Conservation (phyloP, 2,888 invertebrate species). For the Parapristionchus giblindavisi region DNA sequence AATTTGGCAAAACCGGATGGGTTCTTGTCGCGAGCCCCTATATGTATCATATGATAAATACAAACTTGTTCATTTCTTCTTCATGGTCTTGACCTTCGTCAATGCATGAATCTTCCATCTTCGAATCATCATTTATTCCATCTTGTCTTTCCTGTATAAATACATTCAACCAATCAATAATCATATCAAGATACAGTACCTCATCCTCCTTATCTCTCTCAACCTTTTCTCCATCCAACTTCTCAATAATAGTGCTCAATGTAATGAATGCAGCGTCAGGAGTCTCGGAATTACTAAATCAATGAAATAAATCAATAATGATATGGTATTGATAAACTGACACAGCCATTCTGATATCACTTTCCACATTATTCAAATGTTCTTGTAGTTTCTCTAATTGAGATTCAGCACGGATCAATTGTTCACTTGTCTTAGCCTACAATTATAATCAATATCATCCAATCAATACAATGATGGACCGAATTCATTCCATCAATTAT, state of each 20-base stretch:
- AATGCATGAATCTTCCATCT: slow-evolving; percentile 18
- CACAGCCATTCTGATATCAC: not conserved
- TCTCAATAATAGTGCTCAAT: slow-evolving; percentile 40
- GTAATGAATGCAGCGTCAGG: not conserved
- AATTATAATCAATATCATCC: not conserved
- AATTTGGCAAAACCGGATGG: too few relatives aligned
- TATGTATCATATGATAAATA: too few relatives aligned
- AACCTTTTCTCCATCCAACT: slow-evolving; percentile 43
- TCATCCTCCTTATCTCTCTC: slow-evolving; percentile 44
- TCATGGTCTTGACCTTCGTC: slow-evolving; percentile 13
- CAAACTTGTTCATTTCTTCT: slow-evolving; percentile 11
- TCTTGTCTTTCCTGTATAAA: slow-evolving; percentile 36
- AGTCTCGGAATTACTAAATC: slow-evolving; percentile 5
- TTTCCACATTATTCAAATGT: not conserved
- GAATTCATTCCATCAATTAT: too few relatives aligned
- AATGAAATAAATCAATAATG: not conserved
- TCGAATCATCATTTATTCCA: slow-evolving; percentile 1
- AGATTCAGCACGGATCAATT: not conserved
- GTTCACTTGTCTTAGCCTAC: not conserved
- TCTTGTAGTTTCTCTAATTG: slow-evolving; percentile 7
- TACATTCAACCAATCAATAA: not conserved
- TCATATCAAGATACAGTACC: slow-evolving; percentile 26
- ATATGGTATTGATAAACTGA: not conserved
- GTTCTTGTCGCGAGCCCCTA: too few relatives aligned
- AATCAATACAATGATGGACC: not conserved